phyloP scores from a whole-genome alignment of 2,113 vertebrate species.

The Oryzias woworae region DNA sequence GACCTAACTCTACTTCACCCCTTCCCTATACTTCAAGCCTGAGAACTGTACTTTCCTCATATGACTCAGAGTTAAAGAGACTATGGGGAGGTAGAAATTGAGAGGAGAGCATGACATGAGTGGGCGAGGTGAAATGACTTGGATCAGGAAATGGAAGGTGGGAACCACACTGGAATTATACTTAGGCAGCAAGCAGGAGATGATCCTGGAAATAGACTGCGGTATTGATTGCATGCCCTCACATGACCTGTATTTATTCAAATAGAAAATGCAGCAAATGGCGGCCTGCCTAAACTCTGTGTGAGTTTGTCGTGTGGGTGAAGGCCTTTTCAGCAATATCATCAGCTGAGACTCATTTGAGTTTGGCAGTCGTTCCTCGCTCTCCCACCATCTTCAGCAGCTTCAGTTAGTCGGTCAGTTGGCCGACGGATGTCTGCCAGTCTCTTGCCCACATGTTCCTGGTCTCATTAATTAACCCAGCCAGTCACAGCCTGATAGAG shows the following conservation, averaged over 20 bases:
- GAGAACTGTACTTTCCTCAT: too few relatives aligned
- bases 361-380: conserved; percentile 28
- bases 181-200: conserved; percentile 29
- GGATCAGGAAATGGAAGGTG: conserved; percentile 8
- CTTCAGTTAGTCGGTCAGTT: conserved; percentile 36
- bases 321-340: conserved; percentile 21
- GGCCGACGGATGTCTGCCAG: conserved; percentile 48
- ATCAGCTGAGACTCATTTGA: conserved; percentile 37
- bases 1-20: too few relatives aligned
- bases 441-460: conserved; percentile 48
- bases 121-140: conserved; percentile 24
- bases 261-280: conserved; percentile 49
- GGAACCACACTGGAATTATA: conserved; percentile 34
- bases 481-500: conserved; percentile 76
- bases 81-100: conserved; percentile 12
- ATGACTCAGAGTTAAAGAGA: conserved; percentile 13
- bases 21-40: too few relatives aligned
- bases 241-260: conserved; percentile 45
- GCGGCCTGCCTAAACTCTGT: conserved; percentile 23
- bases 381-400: conserved; percentile 4
- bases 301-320: not conserved
- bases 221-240: conserved; percentile 35
- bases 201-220: conserved; percentile 41
- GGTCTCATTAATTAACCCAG: conserved; percentile 75
- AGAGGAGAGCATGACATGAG: conserved; percentile 18